Conservation (phyloP, 2,888 invertebrate genomes). For the Saturnia pavonia region DNA sequence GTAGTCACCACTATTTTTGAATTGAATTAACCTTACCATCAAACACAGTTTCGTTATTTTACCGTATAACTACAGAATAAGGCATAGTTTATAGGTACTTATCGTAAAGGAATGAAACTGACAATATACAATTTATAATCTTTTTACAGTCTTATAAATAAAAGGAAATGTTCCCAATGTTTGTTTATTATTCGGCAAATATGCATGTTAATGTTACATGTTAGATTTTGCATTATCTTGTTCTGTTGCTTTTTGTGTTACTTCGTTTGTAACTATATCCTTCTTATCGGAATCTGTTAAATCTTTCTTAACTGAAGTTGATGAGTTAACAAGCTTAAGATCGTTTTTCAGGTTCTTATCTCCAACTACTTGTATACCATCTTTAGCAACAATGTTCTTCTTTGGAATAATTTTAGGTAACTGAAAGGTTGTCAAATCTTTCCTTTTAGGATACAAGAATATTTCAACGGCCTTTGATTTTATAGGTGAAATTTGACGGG, state of each 20-base stretch:
- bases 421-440: constrained; percentile 38
- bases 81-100: no score
- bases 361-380: constrained; percentile 56
- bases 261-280: constrained; percentile 33
- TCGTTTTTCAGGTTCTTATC: constrained; percentile 52
- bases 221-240: constrained; percentile 40
- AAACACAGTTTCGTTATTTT: no score
- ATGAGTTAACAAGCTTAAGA: constrained; percentile 38
- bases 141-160: not conserved
- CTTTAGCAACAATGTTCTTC: constrained; percentile 42
- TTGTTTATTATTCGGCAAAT: constrained; percentile 5
- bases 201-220: constrained; percentile 17
- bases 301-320: constrained; percentile 56
- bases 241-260: constrained; percentile 32
- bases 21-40: no score
- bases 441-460: constrained; percentile 63
- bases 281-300: constrained; percentile 32
- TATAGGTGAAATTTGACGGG: constrained; percentile 34
- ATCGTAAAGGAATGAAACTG: no score
- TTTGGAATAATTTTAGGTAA: constrained; percentile 31
- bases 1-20: no score
- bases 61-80: no score
- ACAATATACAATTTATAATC: not conserved
- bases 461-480: constrained; percentile 63
- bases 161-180: not conserved